Evolutionary conservation across 2,888 invertebrate species (phyloP), one percentile per base, ranked within the genome.

Genomic region (Plagodis pulveraria): DNA sequence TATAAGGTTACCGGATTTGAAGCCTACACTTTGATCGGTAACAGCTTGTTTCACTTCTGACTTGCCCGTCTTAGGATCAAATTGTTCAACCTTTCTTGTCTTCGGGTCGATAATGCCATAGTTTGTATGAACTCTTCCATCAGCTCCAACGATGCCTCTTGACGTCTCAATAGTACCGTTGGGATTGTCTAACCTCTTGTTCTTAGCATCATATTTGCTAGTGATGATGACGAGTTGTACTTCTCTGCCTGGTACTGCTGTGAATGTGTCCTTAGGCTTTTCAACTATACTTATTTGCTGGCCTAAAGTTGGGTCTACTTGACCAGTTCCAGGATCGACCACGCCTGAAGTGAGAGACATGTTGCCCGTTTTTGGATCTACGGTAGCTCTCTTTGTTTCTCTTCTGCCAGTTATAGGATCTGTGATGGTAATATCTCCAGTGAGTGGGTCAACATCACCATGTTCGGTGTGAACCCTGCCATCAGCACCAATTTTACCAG

Each of bases 331-430:
- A 2, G 94, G 94, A 70, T 94, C 93, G 6, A 87, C 79, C n/a
- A 91, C 93, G 2, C 91, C 90, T 56, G 94, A 91, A 11, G 86
- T 86, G 10, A 92, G 76, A 54, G 93, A 86, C 38, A 94, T 70
- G 73, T 93, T 93, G 46, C 94, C 94, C 0, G 94, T 94, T 75
- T 93, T 94, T 0, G 94, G 91, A 79, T 95, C 95, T 54, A 94
- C 88, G 63, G 93, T 85, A n/a, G 95, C 95, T 77, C 94, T 93
- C 71, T 94, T 93, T 6, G 93, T 76, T 63, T 94, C 94, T 49
- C 90, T 93, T 74, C 94, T 94, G 33, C 95, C 95, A 0, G 94
- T 94, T 43, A 89, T 81, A 35, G 94, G 93, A 64, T 95, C 94
- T 10, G 91, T 86, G 0, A 93, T 83, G 50, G 93, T 86, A 38